Evolutionary conservation across 2,888 invertebrate genomes (phyloP).

Genomic region (Silvanus unidentatus): DNA sequence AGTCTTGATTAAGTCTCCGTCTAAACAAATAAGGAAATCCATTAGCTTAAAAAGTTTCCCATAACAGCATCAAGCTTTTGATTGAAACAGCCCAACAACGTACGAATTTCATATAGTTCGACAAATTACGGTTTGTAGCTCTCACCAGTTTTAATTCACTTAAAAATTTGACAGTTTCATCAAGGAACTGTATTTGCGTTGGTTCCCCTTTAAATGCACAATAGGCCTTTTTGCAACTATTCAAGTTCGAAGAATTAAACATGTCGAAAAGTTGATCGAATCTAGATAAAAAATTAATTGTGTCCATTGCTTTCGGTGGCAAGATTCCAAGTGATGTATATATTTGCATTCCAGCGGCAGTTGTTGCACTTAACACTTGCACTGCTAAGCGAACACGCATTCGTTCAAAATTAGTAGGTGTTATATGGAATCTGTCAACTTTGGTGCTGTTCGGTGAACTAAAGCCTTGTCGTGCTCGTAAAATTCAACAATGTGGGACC

Average conservation of each 20-base stretch:
- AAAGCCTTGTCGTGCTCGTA: slow-evolving; percentile 14
- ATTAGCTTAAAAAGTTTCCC: slow-evolving; percentile 10
- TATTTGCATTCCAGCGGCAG: slow-evolving; percentile 14
- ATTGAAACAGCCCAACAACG: slow-evolving; percentile 12
- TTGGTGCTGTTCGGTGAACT: slow-evolving; percentile 12
- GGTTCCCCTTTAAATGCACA: slow-evolving; percentile 10
- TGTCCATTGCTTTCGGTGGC: slow-evolving; percentile 9
- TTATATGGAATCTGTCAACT: slow-evolving; percentile 19
- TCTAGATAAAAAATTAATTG: slow-evolving; percentile 11
- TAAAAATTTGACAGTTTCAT: slow-evolving; percentile 8
- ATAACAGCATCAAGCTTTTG: slow-evolving; percentile 8
- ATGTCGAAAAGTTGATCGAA: slow-evolving; percentile 16
- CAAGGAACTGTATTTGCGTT: slow-evolving; percentile 10
- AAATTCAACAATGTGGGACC: slow-evolving; percentile 15
- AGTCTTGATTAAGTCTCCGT: slow-evolving; percentile 20
- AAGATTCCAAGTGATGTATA: slow-evolving; percentile 11
- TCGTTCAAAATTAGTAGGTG: slow-evolving; percentile 20
- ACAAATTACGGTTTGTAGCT: slow-evolving; percentile 3
- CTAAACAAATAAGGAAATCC: slow-evolving; percentile 13
- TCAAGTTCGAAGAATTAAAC: slow-evolving; percentile 12
- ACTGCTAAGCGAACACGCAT: slow-evolving; percentile 17
- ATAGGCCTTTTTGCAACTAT: slow-evolving; percentile 6
- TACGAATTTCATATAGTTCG: slow-evolving; percentile 13
- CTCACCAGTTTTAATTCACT: slow-evolving; percentile 9
- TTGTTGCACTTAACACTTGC: slow-evolving; percentile 21